Base-by-base conservation (phyloP, 2,797 vertebrate genomes). In the Clarias pachynema region DNA sequence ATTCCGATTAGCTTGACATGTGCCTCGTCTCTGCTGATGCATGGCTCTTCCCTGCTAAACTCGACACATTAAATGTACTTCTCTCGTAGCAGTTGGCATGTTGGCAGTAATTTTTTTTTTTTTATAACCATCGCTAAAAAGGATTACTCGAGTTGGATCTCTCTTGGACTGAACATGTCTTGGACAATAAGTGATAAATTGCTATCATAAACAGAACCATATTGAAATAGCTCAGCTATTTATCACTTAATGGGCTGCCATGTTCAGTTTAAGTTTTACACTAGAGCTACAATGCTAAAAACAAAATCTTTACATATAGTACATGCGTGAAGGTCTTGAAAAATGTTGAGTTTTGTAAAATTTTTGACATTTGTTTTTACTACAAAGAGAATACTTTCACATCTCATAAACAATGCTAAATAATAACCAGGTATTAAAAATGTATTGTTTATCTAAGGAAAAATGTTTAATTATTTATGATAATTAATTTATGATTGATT, bases 51-150 rank as follows among this genome's bases (percentile, higher is more conserved):
- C 68, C 59, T 81, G 79, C 49, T 53, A 73, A 72, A 85, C 57
- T 56, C 44, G 20, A 40, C 68, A 73, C 77, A 44, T 72, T 79
- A 72, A 70, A 81, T 65, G 49, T 81, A 81, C 62, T 65, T n/a
- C 78, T 34, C 66, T 85, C 44, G 4, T 56, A 22, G 44, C 29
- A 37, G 62, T 22, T 26, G 22, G 44, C 60, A n/a, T 26, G 40
- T 75, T 66, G 60, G 79, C 49, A 56, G 78, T 85, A 81, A 85
- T 81, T 85, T 73, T 69, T 85, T 69, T 85, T 68, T 85, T 85
- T 85, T 81, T 85, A 81, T 63, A 80, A 73, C 68, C 69, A 29
- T 29, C 15, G 24, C 69, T 74, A 85, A 85, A 79, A 69, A 81
- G 59, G 78, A 81, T 85, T 85, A 85, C 49, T 65, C 7, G 34